Base-by-base conservation (phyloP, 2,113 vertebrate genomes). In the Oryzias javanicus region DNA sequence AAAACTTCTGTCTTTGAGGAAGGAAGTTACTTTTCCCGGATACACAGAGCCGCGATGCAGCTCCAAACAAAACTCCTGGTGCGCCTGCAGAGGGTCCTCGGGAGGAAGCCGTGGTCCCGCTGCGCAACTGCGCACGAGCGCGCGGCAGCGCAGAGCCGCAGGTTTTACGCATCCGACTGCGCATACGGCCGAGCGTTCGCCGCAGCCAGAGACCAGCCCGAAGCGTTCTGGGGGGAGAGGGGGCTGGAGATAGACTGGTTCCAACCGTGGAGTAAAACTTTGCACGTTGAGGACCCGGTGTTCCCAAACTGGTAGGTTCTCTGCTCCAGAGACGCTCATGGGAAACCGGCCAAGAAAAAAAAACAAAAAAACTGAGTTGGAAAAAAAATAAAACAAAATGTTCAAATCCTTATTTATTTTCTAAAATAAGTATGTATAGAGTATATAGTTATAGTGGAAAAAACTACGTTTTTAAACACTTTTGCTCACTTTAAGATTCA, bases 281-380 rank as follows among this genome's bases (percentile, higher is more conserved):
- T 94, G 79, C 88, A 90, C 41, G 64, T 76, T 2, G 85, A 87
- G 10, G 90, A 92, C 45, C 81, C 85, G 1, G 78, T 91, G 24
- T 92, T 91, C 58, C 90, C 91, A 14, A 85, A 87, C 72, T 94
- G 93, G 93, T 93, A 88, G 76, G 88, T 82, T 56, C 14, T 45
- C 12, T 19, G 13, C 42, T 3, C 46, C 19, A 46, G 46, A 19
- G 46, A 19, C 46, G n/a, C n/a, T 7, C 46, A 47, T 47, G 46
- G n/a, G 16, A 47, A 47, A 47, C 29, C 35, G 10, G 35, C 1
- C 35, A 8, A 35, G 35, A 35, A 35, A 35, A 35, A 8, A 12
- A 8, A 12, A 35, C 10, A 35, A 1, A 35, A 12, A 3, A 35
- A 10, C 6, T 29, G 7, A 7, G 1, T 29, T 7, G 10, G 1